Evolutionary conservation across 1,140 invertebrate species (phyloP).

Genomic region (Epicauta chinensis): DNA sequence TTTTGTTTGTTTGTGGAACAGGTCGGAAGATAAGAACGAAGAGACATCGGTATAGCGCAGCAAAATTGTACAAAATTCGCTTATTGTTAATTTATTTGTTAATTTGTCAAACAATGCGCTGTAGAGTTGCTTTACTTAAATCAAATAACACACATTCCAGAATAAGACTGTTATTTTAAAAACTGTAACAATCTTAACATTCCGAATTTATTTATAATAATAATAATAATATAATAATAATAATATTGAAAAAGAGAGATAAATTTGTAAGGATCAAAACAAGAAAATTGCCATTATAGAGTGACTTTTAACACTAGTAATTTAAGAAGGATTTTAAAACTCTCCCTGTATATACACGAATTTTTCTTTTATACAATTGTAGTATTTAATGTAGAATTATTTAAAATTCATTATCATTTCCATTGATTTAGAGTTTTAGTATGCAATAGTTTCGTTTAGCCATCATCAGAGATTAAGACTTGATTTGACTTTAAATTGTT

Average conservation of each 20-base stretch:
- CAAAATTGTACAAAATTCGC: conserved; percentile 18
- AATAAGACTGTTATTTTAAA: conserved; percentile 22
- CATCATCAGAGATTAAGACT: conserved; percentile 23
- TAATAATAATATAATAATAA: conserved; percentile 2
- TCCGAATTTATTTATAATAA: conserved; percentile 20
- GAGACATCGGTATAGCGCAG: conserved; percentile 50
- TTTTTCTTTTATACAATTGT: conserved; percentile 7
- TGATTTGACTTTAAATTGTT: conserved; percentile 15
- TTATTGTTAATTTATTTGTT: conserved; percentile 18
- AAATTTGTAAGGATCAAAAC: conserved; percentile 4
- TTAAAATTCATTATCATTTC: background rate
- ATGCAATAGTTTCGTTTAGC: conserved; percentile 19
- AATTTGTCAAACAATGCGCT: background rate
- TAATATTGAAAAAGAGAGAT: conserved; percentile 5
- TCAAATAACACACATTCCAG: conserved; percentile 11
- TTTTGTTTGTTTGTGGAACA: conserved; percentile 43
- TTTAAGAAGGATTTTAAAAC: background rate
- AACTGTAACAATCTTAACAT: conserved; percentile 23
- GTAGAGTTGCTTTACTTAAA: background rate
- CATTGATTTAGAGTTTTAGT: background rate
- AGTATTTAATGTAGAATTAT: conserved; percentile 11
- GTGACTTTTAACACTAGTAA: background rate
- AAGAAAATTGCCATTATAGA: conserved; percentile 2
- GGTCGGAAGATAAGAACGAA: conserved; percentile 50
- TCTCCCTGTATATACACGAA: background rate